A percentile compares a stretch with the other conserved stretches of the same genome.
Conservation (phyloP, 2,888 invertebrate species). For the Chrysomela aeneicollis region DNA sequence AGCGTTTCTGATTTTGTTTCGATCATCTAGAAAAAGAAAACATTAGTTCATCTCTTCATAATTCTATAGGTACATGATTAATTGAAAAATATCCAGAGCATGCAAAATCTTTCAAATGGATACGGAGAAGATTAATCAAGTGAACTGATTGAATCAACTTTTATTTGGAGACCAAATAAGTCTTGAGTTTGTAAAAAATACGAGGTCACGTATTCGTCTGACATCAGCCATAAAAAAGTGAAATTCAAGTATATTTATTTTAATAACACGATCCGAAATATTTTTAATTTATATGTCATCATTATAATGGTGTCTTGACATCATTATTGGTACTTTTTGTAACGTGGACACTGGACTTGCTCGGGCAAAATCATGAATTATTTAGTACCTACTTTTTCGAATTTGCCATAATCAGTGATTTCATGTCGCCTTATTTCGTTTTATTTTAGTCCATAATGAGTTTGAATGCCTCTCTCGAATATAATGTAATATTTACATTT, state of each 20-base stretch:
- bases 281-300: slow-evolving; percentile 2
- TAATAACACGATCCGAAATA: background rate
- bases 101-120: too few species aligned
- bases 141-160: too few species aligned
- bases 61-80: too few species aligned
- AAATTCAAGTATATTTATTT: background rate
- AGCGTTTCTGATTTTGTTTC: too few species aligned
- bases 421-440: background rate
- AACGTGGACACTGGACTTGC: background rate
- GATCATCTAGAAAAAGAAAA: too few species aligned
- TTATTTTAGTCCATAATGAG: background rate
- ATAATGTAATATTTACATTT: background rate
- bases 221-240: background rate
- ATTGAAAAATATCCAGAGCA: too few species aligned
- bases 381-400: background rate
- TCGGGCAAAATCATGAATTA: background rate
- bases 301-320: background rate
- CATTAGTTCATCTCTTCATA: too few species aligned
- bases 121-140: too few species aligned
- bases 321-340: background rate
- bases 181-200: background rate
- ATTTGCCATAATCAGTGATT: background rate
- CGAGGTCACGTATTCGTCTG: background rate
- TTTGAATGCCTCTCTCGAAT: background rate
- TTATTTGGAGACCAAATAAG: too few species aligned